Percentiles rank a stretch among this genome's conserved stretches.
Evolutionary conservation across 2,888 invertebrate genomes (phyloP).

Genomic region (Himalopsyche tibetana): DNA sequence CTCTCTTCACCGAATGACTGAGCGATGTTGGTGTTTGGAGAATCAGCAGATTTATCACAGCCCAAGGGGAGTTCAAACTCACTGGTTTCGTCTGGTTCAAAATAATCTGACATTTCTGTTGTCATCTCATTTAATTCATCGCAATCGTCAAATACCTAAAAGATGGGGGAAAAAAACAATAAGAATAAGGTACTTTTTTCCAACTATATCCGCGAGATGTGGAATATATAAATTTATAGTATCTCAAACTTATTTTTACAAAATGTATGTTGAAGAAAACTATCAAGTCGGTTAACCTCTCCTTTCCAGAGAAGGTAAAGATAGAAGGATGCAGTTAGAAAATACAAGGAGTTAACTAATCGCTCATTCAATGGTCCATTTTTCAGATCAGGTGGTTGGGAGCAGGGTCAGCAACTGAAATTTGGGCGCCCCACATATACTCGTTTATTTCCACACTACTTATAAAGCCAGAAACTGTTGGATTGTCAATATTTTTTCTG

Average conservation of each 20-base stretch:
- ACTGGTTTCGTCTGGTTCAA: slow-evolving; percentile 58
- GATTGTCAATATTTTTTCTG: too few species aligned
- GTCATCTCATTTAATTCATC: slow-evolving; percentile 63
- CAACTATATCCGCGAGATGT: neutral
- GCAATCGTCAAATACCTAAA: slow-evolving; percentile 62
- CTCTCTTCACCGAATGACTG: slow-evolving; percentile 60
- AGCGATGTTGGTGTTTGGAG: slow-evolving; percentile 57
- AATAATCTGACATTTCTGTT: slow-evolving; percentile 59
- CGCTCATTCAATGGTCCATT: too few species aligned
- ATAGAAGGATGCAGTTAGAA: neutral
- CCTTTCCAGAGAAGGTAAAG: neutral
- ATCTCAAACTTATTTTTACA: neutral
- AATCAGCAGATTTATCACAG: slow-evolving; percentile 56
- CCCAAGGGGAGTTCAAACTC: slow-evolving; percentile 51
- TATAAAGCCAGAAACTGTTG: too few species aligned
- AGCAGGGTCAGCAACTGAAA: too few species aligned
- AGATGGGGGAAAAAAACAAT: neutral
- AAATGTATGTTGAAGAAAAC: too few species aligned
- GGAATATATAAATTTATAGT: neutral
- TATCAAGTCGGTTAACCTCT: neutral
- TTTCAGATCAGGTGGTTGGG: too few species aligned
- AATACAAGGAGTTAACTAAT: neutral
- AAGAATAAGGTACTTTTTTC: neutral
- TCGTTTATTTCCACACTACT: too few species aligned
- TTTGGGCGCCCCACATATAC: too few species aligned